Percentiles rank a stretch among this genome's conserved stretches.
These are phyloP conservation scores for Chloromyia formosa DNA, from an alignment of 2,888 invertebrate genomes.

Conservation along the genomic window DNA sequence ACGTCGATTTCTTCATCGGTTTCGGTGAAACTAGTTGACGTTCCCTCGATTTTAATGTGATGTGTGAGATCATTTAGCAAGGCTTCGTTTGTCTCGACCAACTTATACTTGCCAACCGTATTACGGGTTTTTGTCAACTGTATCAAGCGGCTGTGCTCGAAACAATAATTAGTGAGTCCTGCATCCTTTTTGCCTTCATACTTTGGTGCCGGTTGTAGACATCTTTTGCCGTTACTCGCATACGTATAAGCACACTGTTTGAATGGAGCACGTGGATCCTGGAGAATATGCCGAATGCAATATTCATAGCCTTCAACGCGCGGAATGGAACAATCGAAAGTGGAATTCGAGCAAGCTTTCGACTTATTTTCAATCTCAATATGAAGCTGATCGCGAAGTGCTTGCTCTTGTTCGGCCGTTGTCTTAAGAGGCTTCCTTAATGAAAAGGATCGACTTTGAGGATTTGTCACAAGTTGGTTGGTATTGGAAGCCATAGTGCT, in stretches of 20 bases:
- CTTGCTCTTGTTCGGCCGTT: conserved; percentile 56
- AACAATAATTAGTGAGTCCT: conserved; percentile 68
- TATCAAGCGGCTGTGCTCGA: conserved; percentile 74
- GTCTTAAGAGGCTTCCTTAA: conserved; percentile 43
- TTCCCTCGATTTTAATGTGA: conserved; percentile 66
- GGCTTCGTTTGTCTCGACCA: conserved; percentile 73
- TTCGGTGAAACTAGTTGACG: conserved; percentile 55
- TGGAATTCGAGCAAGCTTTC: conserved; percentile 70
- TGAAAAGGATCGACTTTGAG: conserved; percentile 48
- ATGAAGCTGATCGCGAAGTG: conserved; percentile 67
- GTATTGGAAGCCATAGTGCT: conserved; percentile 29
- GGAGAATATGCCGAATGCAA: conserved; percentile 84
- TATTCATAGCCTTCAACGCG: conserved; percentile 77
- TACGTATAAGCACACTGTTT: conserved; percentile 80
- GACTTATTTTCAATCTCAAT: conserved; percentile 71
- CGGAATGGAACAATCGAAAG: conserved; percentile 74
- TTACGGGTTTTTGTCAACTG: conserved; percentile 71
- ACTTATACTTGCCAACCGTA: conserved; percentile 68
- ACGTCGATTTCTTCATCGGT: conserved; percentile 66
- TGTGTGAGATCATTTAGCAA: conserved; percentile 72
- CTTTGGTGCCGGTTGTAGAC: conserved; percentile 80
- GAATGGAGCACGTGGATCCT: conserved; percentile 85
- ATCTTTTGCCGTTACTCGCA: conserved; percentile 75
- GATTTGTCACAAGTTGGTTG: conserved; percentile 48
- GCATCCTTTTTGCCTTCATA: conserved; percentile 75